Evolutionary conservation across 2,797 vertebrate species (phyloP).

Genomic region (Scyliorhinus canicula): DNA sequence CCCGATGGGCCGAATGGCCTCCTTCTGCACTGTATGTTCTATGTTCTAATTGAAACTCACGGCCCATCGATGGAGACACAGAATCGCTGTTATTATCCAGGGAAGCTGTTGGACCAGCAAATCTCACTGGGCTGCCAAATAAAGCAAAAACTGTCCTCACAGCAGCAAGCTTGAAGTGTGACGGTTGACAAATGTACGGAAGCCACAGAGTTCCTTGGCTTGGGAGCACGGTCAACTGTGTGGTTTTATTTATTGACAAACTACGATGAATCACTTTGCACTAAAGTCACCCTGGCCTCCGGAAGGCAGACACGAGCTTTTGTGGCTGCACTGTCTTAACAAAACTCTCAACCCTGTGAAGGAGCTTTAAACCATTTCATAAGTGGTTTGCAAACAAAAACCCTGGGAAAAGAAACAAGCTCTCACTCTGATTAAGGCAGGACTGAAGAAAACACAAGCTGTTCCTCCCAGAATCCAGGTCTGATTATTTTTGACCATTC

Average conservation of each 20-base stretch:
- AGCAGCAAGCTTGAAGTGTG: too few relatives aligned
- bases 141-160: not conserved
- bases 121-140: not conserved
- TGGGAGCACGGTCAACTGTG: not conserved
- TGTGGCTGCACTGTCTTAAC: not conserved
- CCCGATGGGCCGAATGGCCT: too few relatives aligned
- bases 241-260: slow-evolving; percentile 13
- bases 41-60: not conserved
- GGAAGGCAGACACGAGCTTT: too few relatives aligned
- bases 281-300: not conserved
- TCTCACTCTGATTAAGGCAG: too few relatives aligned
- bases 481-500: not conserved
- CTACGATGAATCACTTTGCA: not conserved
- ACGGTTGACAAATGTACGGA: not conserved
- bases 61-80: not conserved
- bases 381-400: not conserved
- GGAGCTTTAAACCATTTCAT: not conserved
- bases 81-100: not conserved
- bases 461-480: not conserved
- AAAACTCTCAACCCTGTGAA: not conserved
- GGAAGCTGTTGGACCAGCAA: not conserved
- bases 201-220: not conserved
- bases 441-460: too few relatives aligned
- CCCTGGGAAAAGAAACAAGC: not conserved
- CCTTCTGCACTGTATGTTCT: too few relatives aligned